These are phyloP conservation scores for Poeciliopsis gracilis DNA, from an alignment of 2,797 vertebrate genomes.

Conservation along the genomic window DNA sequence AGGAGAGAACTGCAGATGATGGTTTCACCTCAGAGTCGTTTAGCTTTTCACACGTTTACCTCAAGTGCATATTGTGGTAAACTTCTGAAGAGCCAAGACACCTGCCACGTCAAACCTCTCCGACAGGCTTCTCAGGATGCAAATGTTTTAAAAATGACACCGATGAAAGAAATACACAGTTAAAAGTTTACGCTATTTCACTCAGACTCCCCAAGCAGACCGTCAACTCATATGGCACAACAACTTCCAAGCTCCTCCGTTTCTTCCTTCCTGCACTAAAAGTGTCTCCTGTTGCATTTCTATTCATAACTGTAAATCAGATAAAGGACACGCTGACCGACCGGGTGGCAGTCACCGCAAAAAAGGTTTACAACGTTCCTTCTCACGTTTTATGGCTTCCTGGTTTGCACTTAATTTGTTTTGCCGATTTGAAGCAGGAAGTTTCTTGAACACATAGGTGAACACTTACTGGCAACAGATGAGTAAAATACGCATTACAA, in stretches of 20 bases:
- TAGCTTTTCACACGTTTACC: background rate
- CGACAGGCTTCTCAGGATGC: background rate
- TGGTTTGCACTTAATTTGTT: background rate
- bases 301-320: slow-evolving; percentile 12
- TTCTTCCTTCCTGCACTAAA: background rate
- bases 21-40: background rate
- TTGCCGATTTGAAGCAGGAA: background rate
- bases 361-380: background rate
- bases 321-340: slow-evolving; percentile 24
- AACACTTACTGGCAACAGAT: slow-evolving; percentile 6
- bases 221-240: background rate
- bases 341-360: slow-evolving; percentile 27
- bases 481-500: background rate
- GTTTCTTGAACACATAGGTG: background rate
- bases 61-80: background rate
- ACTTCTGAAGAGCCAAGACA: background rate
- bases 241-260: background rate
- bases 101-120: background rate
- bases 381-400: slow-evolving; percentile 2
- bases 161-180: too few relatives aligned
- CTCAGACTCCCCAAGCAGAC: background rate
- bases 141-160: background rate
- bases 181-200: background rate
- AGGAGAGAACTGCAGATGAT: background rate
- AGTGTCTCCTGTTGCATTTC: background rate